A percentile compares a stretch with the other conserved stretches of the same genome.
These are phyloP conservation scores for Morone saxatilis DNA, from an alignment of 2,113 vertebrate species.

Conservation along the genomic window DNA sequence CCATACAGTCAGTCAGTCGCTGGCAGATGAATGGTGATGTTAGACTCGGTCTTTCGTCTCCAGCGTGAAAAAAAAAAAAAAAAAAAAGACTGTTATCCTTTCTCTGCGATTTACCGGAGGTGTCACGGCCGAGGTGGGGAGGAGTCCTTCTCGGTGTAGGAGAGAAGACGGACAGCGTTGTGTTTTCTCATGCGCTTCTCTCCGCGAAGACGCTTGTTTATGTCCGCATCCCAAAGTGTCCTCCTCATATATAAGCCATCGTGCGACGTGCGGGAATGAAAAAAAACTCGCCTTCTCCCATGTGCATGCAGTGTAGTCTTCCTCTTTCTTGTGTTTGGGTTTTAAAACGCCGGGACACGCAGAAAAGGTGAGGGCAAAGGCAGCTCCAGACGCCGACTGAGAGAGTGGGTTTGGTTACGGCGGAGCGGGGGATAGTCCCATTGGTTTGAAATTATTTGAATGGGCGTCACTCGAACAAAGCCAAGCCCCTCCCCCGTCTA, in stretches of 20 bases:
- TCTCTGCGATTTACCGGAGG: conserved; percentile 58
- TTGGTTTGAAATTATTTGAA: conserved; percentile 82
- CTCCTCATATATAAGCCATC: conserved; percentile 77
- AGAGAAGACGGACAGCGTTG: conserved; percentile 59
- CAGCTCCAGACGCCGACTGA: conserved; percentile 81
- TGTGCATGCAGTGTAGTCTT: conserved; percentile 71
- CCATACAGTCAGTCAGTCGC: conserved; percentile 59
- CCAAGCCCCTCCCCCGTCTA: conserved; percentile 80
- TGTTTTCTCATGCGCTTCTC: conserved; percentile 69
- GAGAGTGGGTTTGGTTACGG: conserved; percentile 82
- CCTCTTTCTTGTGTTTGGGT: conserved; percentile 77
- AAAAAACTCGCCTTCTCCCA: conserved; percentile 80
- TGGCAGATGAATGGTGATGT: conserved; percentile 16
- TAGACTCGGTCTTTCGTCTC: conserved; percentile 35
- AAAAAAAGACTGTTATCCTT: conserved; percentile 59
- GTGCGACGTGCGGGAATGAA: conserved; percentile 40
- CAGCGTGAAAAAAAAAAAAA: neutral
- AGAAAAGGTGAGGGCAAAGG: conserved; percentile 59
- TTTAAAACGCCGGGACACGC: conserved; percentile 65
- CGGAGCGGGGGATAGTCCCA: conserved; percentile 77
- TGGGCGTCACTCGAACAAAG: conserved; percentile 84
- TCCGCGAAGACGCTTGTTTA: conserved; percentile 72
- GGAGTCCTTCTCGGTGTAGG: conserved; percentile 74
- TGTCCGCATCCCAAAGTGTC: conserved; percentile 78
- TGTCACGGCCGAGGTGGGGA: conserved; percentile 79